A percentile compares a stretch with the other conserved stretches of the same genome.
Evolutionary conservation across 2,797 vertebrate species (phyloP).

Genomic region (Discoglossus pictus): DNA sequence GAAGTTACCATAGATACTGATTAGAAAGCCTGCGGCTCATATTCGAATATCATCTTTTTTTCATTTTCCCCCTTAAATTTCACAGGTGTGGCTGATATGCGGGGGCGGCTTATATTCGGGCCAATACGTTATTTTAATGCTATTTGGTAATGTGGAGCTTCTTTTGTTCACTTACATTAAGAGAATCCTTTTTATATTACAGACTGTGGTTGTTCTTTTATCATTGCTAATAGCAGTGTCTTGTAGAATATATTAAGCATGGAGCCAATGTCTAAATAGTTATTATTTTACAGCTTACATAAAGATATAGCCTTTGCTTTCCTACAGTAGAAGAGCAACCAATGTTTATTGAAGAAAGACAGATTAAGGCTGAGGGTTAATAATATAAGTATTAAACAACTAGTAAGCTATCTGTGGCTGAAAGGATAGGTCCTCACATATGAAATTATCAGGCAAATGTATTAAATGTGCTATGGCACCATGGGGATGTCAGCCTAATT

Average conservation of each 20-base stretch:
- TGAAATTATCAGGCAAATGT: not conserved
- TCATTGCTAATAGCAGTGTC: not conserved
- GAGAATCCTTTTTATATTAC: no score
- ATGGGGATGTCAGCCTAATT: slow-evolving; percentile 1
- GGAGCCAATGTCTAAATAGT: not conserved
- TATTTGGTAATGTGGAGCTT: no score
- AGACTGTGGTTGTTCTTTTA: not conserved
- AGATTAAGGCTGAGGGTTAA: slow-evolving; percentile 23
- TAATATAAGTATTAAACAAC: slow-evolving; percentile 5
- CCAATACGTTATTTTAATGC: no score
- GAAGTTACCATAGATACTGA: no score
- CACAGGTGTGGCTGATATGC: no score
- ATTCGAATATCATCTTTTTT: no score
- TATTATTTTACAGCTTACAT: slow-evolving; percentile 19
- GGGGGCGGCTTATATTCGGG: no score
- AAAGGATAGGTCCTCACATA: not conserved
- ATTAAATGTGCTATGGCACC: not conserved
- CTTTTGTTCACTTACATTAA: no score
- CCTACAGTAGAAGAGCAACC: not conserved
- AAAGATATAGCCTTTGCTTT: slow-evolving; percentile 4
- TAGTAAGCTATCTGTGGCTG: not conserved
- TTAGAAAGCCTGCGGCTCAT: no score
- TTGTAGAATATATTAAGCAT: slow-evolving; percentile 11
- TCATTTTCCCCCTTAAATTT: no score
- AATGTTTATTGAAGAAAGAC: slow-evolving; percentile 15